Conservation (phyloP, 2,888 invertebrate species). For the Dioctria linearis region DNA sequence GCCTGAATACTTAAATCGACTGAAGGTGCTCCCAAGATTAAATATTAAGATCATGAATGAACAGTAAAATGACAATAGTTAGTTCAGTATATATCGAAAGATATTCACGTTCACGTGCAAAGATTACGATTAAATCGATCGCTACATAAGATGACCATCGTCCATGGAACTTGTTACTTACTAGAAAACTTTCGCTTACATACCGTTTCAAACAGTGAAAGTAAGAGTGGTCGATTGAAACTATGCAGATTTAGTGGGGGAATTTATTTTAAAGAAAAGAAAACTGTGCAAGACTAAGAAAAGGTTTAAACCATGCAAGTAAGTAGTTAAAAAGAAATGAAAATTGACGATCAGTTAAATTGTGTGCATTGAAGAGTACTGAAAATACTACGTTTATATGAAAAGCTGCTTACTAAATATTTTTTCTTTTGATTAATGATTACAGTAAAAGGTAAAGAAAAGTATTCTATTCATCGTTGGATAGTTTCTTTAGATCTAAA, state of each 20-base stretch:
- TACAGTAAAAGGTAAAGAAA: too few species aligned
- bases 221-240: conserved; percentile 24
- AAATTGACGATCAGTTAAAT: too few species aligned
- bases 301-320: neutral
- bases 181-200: conserved; percentile 39
- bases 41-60: too few species aligned
- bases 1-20: neutral
- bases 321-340: neutral
- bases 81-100: too few species aligned
- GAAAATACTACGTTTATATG: too few species aligned
- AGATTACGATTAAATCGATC: neutral
- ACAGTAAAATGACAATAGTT: too few species aligned
- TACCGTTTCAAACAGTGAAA: conserved; percentile 44
- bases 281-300: neutral
- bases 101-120: neutral
- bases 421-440: too few species aligned
- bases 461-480: too few species aligned
- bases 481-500: too few species aligned
- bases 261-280: neutral
- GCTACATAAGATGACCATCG: conserved; percentile 13
- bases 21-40: neutral
- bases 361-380: too few species aligned
- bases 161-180: conserved; percentile 15
- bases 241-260: neutral
- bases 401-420: too few species aligned